Base-by-base conservation (phyloP, 2,113 vertebrate genomes). In the Gymnocephalus cernua region DNA sequence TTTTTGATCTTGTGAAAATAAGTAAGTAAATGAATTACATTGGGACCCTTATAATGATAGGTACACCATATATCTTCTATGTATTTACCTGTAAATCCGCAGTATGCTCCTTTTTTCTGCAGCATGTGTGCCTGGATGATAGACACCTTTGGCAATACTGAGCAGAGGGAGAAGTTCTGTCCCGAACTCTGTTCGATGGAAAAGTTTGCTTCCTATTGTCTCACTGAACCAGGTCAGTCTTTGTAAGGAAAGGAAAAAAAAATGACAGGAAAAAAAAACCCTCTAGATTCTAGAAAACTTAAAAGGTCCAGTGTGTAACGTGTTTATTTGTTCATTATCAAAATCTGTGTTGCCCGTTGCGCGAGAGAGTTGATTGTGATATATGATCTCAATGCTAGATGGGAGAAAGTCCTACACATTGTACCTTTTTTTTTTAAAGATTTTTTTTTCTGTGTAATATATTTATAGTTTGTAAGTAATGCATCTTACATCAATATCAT, bases 41-140 rank as follows among this genome's bases (percentile, higher is more conserved):
- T n/a, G 38, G 29, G 54, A 6, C 18, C 11, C 21, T 12, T 23
- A 7, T 35, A 50, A 51, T 50, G 16, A 25, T 19, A 16, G 35
- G 61, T 29, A 19, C 11, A 9, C 48, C 14, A 18, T 3, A 23
- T 54, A 15, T 61, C 27, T 53, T 61, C 9, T 5, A 16, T 51
- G 12, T 16, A 38, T 54, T 51, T 63, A 23, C 25, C 14, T 29
- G 9, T 44, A 44, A 15, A 12, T 56, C 27, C 21, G 12, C 35
- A 12, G n/a, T 76, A 2, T 63, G 2, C 41, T 85, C 51, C 48
- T 81, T 1, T 78, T 62, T 48, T 61, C 38, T 57, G 83, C 93
- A 99, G 98, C 92, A 99, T 99, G 98, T 99, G 98, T 73, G 95
- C 87, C 84, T 99, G 98, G 98, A 99, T 99, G 95, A 98, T 99